Base-by-base conservation (phyloP, 2,797 vertebrate genomes). In the Notoglanidium macrostoma region DNA sequence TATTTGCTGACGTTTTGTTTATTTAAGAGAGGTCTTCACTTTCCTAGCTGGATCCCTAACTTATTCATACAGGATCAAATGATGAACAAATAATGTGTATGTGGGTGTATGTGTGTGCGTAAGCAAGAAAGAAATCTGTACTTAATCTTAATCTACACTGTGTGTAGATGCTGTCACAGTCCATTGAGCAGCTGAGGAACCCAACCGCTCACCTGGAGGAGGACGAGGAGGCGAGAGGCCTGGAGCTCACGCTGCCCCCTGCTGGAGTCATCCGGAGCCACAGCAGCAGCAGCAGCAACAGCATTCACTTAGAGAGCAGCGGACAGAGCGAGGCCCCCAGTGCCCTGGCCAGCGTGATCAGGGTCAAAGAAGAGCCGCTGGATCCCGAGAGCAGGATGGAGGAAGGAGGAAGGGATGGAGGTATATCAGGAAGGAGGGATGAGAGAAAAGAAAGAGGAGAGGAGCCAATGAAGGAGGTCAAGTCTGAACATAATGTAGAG, bases 111-210 rank as follows among this genome's bases (percentile, higher is more conserved):
- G 6, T 59, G 57, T 72, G 35, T 74, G 44, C 23, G 68, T 10
- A 3, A 49, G 10, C 6, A 10, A 74, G 67, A 40, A 40, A 73
- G 19, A 44, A 46, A 73, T 40, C 35, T 23, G 19, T 26, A 54
- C 49, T 77, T 55, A 35, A 57, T 57, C 79, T 63, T 63, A 29
- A 46, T 81, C 40, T 81, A 6, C 29, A n/a, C 46, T 54, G 17
- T 54, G 29, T 83, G 63, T 83, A 97, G 97, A 96, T 96, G 92
- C 95, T 97, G 86, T 97, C 96, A 11, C 96, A 97, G 91, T 97
- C 97, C 87, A 96, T 96, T 89, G 97, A 97, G 92, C 96, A 97
- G 93, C 95, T 97, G 86, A 96, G 96, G 90, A 96, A 96, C 93
- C 96, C 96, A 87, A 96, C 94, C 89, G 94, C 92, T 85, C 95